Evolutionary conservation across 2,113 vertebrate genomes (phyloP), one percentile per base, ranked within the genome.

Genomic region (Ranitomeya imitator): DNA sequence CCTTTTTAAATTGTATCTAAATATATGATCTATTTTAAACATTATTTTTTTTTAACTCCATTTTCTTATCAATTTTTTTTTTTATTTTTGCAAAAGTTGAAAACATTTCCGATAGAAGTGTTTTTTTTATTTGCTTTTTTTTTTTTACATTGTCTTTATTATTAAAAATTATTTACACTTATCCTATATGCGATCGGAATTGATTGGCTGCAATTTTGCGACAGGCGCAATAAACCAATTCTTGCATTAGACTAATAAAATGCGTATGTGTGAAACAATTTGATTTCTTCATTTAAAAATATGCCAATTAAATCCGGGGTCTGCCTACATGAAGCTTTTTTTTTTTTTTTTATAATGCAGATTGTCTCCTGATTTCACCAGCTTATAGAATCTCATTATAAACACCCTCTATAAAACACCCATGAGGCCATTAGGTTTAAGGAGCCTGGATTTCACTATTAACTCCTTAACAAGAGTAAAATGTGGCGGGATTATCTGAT

Each of bases 171-270:
- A 31, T 80, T 9, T 59, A 61, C 7, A 60, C 19, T 59, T 81
- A 63, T 6, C 61, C 16, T 13, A 81, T 61, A 57, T 26, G 11
- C 12, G 7, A 52, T 16, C 51, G n/a, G 9, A 37, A 31, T 21
- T 13, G 18, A 82, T 67, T 67, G 16, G 4, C 60, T 65, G 12
- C 2, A 65, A 63, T 18, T 55, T 37, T 85, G 52, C 19, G 14
- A 45, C 10, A 15, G 4, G 10, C n/a, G 4, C 7, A 10, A 57
- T 52, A 45, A 45, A 0, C 37, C 59, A 16, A 93, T 94, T 94
- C 93, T 93, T 94, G 92, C 90, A 94, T 94, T 94, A 92, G 92
- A 92, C 93, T 93, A 94, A 31, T 95, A 88, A 94, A 95, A 94
- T 59, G 90, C 57, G 90, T 78, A 92, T 89, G 91, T 93, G 92